Evolutionary conservation across 2,888 invertebrate species (phyloP).

Genomic region (Mythimna impura): DNA sequence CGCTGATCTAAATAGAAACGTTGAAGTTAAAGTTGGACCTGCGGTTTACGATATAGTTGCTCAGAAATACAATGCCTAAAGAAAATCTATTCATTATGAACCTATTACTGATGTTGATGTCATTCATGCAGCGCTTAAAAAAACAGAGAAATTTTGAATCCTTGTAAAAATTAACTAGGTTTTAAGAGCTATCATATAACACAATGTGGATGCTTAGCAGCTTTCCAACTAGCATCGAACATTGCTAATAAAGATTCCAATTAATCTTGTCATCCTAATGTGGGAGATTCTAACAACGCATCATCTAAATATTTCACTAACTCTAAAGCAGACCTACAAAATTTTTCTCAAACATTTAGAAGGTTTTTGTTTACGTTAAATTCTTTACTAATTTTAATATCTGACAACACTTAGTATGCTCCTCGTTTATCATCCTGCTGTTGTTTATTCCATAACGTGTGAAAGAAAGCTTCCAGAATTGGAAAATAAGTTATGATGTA

Average conservation of each 20-base stretch:
- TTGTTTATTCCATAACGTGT: constrained; percentile 34
- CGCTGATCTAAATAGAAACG: background rate
- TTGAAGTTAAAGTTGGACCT: constrained; percentile 1
- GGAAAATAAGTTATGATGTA: constrained; percentile 13
- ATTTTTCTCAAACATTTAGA: background rate
- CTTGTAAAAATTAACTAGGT: background rate
- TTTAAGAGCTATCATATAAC: background rate
- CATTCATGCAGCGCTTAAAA: background rate
- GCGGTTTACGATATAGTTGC: constrained; percentile 14
- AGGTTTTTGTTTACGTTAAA: constrained; percentile 18
- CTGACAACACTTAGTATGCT: constrained; percentile 33
- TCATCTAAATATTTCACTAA: background rate
- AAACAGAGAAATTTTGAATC: background rate
- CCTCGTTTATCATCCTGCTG: background rate
- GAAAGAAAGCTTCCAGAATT: constrained; percentile 37
- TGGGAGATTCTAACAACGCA: background rate
- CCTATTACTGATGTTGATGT: constrained; percentile 14
- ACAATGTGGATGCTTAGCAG: background rate
- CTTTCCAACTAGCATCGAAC: background rate
- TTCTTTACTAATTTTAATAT: constrained; percentile 11
- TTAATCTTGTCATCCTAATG: background rate
- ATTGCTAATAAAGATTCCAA: background rate
- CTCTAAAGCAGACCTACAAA: background rate
- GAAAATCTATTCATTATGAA: background rate
- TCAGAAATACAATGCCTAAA: constrained; percentile 1